Evolutionary conservation across 1,140 invertebrate genomes (phyloP).

Genomic region (Medauroidea extradentata): DNA sequence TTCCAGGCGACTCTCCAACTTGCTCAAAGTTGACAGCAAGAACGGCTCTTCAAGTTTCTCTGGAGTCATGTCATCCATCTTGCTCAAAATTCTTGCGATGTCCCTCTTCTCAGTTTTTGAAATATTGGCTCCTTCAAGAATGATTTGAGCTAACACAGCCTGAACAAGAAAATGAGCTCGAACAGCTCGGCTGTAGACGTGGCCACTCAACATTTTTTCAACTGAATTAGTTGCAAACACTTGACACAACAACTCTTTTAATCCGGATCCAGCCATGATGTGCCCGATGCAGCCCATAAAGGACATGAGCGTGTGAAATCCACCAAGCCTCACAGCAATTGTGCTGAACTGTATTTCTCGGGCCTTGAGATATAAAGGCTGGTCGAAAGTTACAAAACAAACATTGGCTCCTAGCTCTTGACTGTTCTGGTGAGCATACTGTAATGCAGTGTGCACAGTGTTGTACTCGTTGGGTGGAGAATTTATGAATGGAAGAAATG

Average conservation of each 20-base stretch:
- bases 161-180: constrained; percentile 40
- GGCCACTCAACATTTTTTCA: constrained; percentile 38
- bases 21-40: too few species aligned
- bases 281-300: constrained; percentile 39
- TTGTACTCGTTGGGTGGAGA: not conserved
- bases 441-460: not conserved
- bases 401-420: constrained; percentile 11
- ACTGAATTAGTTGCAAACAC: constrained; percentile 33
- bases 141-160: not conserved
- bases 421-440: not conserved
- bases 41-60: not conserved
- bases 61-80: not conserved
- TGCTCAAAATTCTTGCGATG: not conserved
- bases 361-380: constrained; percentile 40
- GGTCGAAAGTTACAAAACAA: constrained; percentile 27
- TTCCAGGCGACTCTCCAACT: not conserved
- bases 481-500: constrained; percentile 2
- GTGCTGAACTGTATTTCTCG: constrained; percentile 36
- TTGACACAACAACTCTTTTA: constrained; percentile 31
- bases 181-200: constrained; percentile 41
- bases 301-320: constrained; percentile 40
- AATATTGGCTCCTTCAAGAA: not conserved
- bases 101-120: not conserved
- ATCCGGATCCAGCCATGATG: constrained; percentile 38
- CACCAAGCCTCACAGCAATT: constrained; percentile 21